Base-by-base conservation (phyloP, 2,888 invertebrate genomes). In the Incurvaria masculella region DNA sequence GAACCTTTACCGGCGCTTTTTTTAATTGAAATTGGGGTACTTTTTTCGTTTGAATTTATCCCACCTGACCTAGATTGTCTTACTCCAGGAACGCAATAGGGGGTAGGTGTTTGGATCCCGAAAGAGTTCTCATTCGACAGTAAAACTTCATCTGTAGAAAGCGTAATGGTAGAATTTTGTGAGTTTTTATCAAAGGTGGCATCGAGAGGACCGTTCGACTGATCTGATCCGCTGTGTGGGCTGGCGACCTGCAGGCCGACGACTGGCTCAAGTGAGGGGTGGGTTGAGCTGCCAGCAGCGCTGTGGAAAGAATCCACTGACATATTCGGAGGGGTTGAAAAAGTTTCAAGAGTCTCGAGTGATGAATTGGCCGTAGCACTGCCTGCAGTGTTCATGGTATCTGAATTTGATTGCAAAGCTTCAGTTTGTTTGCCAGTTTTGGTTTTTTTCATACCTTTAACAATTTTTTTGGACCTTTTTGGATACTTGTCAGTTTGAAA, bases 241-340 rank as follows among this genome's bases (percentile, higher is more conserved):
- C 33, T 4, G 33, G 33, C 14, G 33, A 5, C 10, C 21, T 43
- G 21, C 21, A 21, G 19, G 21, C 16, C 18, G 17, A 6, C 8
- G 10, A 11, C 20, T 5, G 6, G 6, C 21, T 21, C 8, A 20
- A n/a, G 14, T 20, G 41, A 33, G 33, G 39, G n/a, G 4, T 51
- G 51, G 0, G 44, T n/a, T 11, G 68, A 68, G 58, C 72, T 74
- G 64, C 66, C 68, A 3, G 68, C 66, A 66, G 73, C 73, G 52
- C 72, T 74, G 49, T 73, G 66, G 47, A 68, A 73, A 16, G 74
- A 73, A 23, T 73, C 72, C n/a, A 56, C 45, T 10, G 72, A 72
- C 21, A 55, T 55, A 47, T 59, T 59, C 45, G 10, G 5, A 23
- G 5, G 8, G 33, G 8, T 3, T 14, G 14, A 8, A 14, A 11